A percentile compares a stretch with the other conserved stretches of the same genome.
Conservation (phyloP, 2,888 invertebrate genomes). For the Plagodis dolabraria region DNA sequence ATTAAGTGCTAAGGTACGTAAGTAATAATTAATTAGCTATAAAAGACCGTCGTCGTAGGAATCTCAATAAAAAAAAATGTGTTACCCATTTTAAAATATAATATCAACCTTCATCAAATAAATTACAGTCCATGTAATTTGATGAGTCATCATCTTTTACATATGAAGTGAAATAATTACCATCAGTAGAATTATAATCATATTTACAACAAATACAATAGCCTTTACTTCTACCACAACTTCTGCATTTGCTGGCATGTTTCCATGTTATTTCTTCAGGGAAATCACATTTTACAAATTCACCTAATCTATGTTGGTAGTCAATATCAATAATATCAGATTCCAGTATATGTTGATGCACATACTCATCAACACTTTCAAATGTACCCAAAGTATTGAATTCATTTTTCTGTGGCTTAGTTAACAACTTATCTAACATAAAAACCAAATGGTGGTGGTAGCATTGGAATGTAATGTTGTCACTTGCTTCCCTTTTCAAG, state of each 20-base stretch:
- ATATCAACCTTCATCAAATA: slow-evolving; percentile 59
- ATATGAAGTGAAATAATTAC: slow-evolving; percentile 67
- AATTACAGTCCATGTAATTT: slow-evolving; percentile 72
- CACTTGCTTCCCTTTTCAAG: slow-evolving; percentile 86
- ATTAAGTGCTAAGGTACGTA: no score
- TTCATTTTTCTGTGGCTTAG: slow-evolving; percentile 88
- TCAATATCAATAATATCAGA: slow-evolving; percentile 43
- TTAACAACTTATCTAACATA: slow-evolving; percentile 94
- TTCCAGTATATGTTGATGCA: slow-evolving; percentile 84
- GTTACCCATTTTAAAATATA: not conserved
- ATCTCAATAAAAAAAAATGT: not conserved
- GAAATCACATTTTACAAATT: slow-evolving; percentile 70
- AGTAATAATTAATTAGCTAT: no score
- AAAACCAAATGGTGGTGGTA: slow-evolving; percentile 98
- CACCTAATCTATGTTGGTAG: slow-evolving; percentile 48
- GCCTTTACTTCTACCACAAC: slow-evolving; percentile 66
- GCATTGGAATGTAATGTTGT: slow-evolving; percentile 90
- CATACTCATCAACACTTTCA: slow-evolving; percentile 88
- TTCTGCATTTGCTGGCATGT: slow-evolving; percentile 73
- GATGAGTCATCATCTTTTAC: slow-evolving; percentile 61
- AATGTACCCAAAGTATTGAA: slow-evolving; percentile 92
- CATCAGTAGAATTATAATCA: slow-evolving; percentile 59
- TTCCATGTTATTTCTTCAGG: slow-evolving; percentile 69
- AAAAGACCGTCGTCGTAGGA: no score
- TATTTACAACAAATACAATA: slow-evolving; percentile 72